Evolutionary conservation across 1,140 invertebrate genomes (phyloP).

Genomic region (Dendroctonus valens): DNA sequence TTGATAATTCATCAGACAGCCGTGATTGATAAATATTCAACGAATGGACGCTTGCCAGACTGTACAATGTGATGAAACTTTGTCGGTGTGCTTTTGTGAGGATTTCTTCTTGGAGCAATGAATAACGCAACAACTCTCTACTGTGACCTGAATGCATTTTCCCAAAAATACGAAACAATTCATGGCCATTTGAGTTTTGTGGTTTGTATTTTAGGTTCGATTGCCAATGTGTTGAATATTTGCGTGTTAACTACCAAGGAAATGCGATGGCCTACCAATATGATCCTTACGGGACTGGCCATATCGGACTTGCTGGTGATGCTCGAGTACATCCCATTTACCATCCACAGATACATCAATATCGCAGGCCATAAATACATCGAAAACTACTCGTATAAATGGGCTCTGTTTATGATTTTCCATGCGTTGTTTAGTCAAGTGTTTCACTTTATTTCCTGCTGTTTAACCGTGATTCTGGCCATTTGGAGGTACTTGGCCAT

Average conservation of each 20-base stretch:
- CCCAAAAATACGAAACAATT: constrained; percentile 54
- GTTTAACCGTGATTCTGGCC: constrained; percentile 87
- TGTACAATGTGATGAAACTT: no score
- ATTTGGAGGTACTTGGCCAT: constrained; percentile 94
- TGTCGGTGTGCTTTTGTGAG: no score
- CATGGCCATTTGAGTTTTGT: constrained; percentile 75
- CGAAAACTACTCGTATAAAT: constrained; percentile 68
- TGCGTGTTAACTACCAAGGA: constrained; percentile 86
- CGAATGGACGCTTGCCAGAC: no score
- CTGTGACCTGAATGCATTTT: constrained; percentile 51
- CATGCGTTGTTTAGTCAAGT: constrained; percentile 83
- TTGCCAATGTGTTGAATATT: constrained; percentile 93
- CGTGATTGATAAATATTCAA: no score
- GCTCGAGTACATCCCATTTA: constrained; percentile 90
- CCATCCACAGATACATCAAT: constrained; percentile 75
- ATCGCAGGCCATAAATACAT: constrained; percentile 53
- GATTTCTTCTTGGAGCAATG: background rate
- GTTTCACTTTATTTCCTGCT: constrained; percentile 90
- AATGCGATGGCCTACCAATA: constrained; percentile 85
- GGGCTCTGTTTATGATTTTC: constrained; percentile 79
- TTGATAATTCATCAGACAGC: no score
- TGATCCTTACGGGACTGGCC: constrained; percentile 82
- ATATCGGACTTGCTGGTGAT: constrained; percentile 91
- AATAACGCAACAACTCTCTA: constrained; percentile 31
- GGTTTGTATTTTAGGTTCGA: constrained; percentile 89